phyloP scores from a whole-genome alignment of 2,113 vertebrate species.

The Okapia johnstoni region DNA sequence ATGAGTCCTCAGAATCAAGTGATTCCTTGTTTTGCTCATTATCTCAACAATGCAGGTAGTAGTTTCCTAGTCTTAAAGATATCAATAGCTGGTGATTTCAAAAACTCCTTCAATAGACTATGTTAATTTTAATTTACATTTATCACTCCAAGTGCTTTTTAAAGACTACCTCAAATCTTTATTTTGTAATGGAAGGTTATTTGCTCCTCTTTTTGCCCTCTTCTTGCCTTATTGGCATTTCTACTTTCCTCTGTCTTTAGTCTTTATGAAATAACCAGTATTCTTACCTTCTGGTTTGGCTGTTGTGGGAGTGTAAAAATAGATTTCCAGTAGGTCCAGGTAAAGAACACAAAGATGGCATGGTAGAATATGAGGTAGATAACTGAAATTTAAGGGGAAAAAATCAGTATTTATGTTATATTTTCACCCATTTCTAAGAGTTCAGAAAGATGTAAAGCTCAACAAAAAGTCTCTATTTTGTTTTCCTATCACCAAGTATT shows the following conservation, averaged over 20 bases:
- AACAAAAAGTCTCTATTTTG: neutral
- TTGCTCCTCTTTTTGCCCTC: neutral
- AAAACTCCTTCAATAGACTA: neutral
- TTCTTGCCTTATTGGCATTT: neutral
- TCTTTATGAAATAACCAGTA: neutral
- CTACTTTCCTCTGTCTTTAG: constrained; percentile 19
- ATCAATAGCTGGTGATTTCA: neutral
- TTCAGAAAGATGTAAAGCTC: constrained; percentile 16
- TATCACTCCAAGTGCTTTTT: neutral
- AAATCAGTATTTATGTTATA: neutral
- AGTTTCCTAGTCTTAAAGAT: constrained; percentile 13
- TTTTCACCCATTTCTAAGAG: neutral
- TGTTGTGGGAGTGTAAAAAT: constrained; percentile 93
- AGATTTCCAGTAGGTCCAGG: constrained; percentile 98
- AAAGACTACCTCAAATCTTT: neutral
- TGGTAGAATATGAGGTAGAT: constrained; percentile 94
- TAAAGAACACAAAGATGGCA: constrained; percentile 94
- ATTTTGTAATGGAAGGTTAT: neutral
- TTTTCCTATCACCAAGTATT: constrained; percentile 1
- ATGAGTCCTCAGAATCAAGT: neutral
- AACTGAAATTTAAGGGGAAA: constrained; percentile 80
- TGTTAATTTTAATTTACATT: neutral
- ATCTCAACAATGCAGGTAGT: neutral
- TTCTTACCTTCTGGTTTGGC: constrained; percentile 94
- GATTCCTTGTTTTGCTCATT: neutral